Evolutionary conservation across 2,888 invertebrate genomes (phyloP).

Genomic region (Sinhomidia bicolor): DNA sequence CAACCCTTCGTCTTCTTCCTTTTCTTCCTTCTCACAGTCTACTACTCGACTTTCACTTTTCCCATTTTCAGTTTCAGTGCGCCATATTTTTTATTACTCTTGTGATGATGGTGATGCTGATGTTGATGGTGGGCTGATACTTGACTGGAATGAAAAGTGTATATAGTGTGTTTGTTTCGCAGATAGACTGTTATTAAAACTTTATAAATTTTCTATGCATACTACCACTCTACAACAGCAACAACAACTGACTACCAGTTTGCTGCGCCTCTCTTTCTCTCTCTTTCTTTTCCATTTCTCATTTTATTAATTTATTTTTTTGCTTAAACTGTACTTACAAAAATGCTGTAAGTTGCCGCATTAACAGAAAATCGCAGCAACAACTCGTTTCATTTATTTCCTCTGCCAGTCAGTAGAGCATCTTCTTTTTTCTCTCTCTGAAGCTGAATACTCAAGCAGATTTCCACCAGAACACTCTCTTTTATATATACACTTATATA

Average conservation of each 20-base stretch:
- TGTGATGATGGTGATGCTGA: slow-evolving; percentile 12
- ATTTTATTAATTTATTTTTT: slow-evolving; percentile 7
- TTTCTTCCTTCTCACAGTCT: no score
- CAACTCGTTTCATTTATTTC: not conserved
- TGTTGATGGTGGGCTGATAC: not conserved
- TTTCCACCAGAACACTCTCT: not conserved
- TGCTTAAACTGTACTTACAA: not conserved
- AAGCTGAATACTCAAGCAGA: no score
- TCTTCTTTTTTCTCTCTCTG: no score
- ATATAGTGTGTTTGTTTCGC: not conserved
- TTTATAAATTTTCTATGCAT: not conserved
- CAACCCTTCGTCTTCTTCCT: no score
- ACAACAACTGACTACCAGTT: no score
- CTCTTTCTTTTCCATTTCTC: not conserved
- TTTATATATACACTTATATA: not conserved
- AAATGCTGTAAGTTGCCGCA: not conserved
- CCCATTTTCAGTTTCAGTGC: slow-evolving; percentile 3
- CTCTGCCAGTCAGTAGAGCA: not conserved
- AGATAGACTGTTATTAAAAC: no score
- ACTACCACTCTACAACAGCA: no score
- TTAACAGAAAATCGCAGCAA: not conserved
- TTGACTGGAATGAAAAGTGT: slow-evolving; percentile 10
- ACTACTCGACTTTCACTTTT: not conserved
- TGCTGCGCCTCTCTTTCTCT: no score
- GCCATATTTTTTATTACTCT: slow-evolving; percentile 17